These are phyloP conservation scores for Adela reaumurella DNA, from an alignment of 2,888 invertebrate genomes.

Conservation along the genomic window DNA sequence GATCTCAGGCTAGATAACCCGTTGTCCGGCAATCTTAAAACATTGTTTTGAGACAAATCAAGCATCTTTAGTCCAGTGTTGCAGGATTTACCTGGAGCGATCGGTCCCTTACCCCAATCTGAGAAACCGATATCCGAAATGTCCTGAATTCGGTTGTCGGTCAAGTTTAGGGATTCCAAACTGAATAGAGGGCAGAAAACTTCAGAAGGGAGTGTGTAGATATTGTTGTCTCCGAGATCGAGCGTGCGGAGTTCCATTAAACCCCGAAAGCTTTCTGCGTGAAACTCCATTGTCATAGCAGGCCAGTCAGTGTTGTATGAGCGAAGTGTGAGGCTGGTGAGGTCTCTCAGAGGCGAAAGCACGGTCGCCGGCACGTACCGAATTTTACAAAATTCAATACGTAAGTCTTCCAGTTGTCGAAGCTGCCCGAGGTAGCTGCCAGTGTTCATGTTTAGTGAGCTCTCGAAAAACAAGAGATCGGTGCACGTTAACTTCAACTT, in stretches of 20 bases:
- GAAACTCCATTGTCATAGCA: slow-evolving; percentile 73
- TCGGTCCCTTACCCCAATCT: slow-evolving; percentile 66
- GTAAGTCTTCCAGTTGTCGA: slow-evolving; percentile 67
- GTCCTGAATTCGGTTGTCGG: slow-evolving; percentile 75
- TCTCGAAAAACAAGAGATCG: slow-evolving; percentile 71
- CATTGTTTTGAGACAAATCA: slow-evolving; percentile 71
- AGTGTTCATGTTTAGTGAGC: slow-evolving; percentile 61
- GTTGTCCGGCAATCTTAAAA: slow-evolving; percentile 65
- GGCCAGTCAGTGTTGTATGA: slow-evolving; percentile 79
- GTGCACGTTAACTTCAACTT: slow-evolving; percentile 68
- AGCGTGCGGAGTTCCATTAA: slow-evolving; percentile 64
- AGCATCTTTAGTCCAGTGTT: slow-evolving; percentile 66
- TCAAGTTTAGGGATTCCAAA: slow-evolving; percentile 67
- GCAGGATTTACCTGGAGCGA: slow-evolving; percentile 67
- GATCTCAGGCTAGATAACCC: slow-evolving; percentile 67
- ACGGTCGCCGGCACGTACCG: slow-evolving; percentile 69
- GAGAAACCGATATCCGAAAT: slow-evolving; percentile 72
- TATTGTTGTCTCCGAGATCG: slow-evolving; percentile 72
- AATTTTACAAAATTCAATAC: slow-evolving; percentile 76
- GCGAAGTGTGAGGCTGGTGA: slow-evolving; percentile 65
- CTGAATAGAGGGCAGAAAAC: slow-evolving; percentile 70
- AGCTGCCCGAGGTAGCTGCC: slow-evolving; percentile 62
- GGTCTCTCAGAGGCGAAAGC: slow-evolving; percentile 63
- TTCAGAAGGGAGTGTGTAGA: slow-evolving; percentile 70
- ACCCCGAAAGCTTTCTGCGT: slow-evolving; percentile 69